These are phyloP conservation scores for Yponomeuta evonymella DNA, from an alignment of 2,888 invertebrate species.

Conservation along the genomic window DNA sequence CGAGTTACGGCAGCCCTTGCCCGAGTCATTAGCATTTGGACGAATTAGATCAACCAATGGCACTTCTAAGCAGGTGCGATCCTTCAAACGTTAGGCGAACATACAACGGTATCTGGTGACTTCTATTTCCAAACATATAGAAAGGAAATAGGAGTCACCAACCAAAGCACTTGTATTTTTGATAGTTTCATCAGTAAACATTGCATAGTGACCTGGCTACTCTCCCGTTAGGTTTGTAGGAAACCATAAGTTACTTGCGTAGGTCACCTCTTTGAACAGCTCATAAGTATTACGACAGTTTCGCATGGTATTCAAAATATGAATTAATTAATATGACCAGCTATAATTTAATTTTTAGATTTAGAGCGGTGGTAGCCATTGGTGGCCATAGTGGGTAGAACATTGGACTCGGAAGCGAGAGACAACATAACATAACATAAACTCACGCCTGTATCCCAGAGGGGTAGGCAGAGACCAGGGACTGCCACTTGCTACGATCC, in stretches of 20 bases:
- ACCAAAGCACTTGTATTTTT: background rate
- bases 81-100: background rate
- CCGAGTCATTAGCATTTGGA: constrained; percentile 55
- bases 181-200: background rate
- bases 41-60: constrained; percentile 51
- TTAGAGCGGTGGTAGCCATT: too few relatives aligned
- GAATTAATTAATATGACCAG: background rate
- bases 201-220: background rate
- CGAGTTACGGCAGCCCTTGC: constrained; percentile 49
- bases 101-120: background rate
- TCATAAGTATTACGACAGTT: constrained; percentile 14
- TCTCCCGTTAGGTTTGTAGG: background rate
- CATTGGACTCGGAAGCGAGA: too few relatives aligned
- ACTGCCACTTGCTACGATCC: too few relatives aligned
- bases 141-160: background rate
- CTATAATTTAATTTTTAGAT: too few relatives aligned
- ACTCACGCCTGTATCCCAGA: too few relatives aligned
- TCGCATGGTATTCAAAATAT: constrained; percentile 2
- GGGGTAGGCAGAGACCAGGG: too few relatives aligned
- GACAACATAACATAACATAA: too few relatives aligned
- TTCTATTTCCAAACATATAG: background rate
- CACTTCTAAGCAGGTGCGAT: constrained; percentile 44
- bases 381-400: too few relatives aligned
- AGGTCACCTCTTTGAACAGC: background rate
- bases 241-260: background rate